Evolutionary conservation across 2,888 invertebrate genomes (phyloP).

Genomic region (Pachycephus smyrnensis): DNA sequence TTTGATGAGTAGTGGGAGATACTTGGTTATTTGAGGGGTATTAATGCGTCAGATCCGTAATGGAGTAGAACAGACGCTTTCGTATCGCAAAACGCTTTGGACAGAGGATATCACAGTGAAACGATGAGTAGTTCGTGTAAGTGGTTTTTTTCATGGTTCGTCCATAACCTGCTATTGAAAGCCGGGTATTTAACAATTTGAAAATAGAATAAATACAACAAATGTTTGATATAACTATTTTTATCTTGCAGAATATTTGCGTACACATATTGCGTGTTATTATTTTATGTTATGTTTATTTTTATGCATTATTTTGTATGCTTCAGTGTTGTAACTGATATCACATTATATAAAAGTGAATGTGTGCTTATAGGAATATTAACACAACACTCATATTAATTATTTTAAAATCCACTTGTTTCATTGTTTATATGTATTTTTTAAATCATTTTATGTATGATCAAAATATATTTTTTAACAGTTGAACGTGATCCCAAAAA

Average conservation of each 20-base stretch:
- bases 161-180: background rate
- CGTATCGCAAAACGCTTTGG: background rate
- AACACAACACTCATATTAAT: background rate
- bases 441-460: background rate
- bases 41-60: slow-evolving; percentile 9
- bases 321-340: background rate
- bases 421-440: background rate
- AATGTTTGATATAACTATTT: background rate
- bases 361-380: background rate
- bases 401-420: background rate
- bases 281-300: background rate
- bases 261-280: background rate
- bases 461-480: slow-evolving; percentile 43
- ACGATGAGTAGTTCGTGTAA: slow-evolving; percentile 12
- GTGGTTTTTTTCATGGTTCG: background rate
- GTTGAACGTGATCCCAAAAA: slow-evolving; percentile 83
- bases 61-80: slow-evolving; percentile 10
- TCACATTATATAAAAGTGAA: background rate
- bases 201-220: background rate
- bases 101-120: background rate
- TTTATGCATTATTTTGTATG: background rate
- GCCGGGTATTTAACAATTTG: background rate
- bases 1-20: slow-evolving; percentile 9
- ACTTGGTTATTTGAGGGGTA: slow-evolving; percentile 8
- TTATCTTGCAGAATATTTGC: background rate